phyloP scores from a whole-genome alignment of 1,140 invertebrate genomes.

The Dinothrombium tinctorium region DNA sequence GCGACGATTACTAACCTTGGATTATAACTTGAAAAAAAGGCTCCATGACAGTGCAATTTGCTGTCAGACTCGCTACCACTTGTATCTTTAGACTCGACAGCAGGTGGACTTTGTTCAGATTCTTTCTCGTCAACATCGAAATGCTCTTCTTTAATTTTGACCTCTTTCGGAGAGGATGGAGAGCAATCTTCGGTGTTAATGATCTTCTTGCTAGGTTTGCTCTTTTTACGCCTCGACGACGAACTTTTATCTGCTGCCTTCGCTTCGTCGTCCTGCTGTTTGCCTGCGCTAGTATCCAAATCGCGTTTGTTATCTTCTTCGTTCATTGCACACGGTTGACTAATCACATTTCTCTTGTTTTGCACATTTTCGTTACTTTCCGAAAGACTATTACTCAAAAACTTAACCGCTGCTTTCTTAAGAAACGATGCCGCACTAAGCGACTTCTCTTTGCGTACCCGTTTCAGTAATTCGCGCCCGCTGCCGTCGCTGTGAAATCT shows the following conservation, averaged over 20 bases:
- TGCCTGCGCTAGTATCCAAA: not conserved
- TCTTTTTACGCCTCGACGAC: conserved; percentile 4
- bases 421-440: not conserved
- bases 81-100: not conserved
- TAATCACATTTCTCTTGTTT: not conserved
- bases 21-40: conserved; percentile 10
- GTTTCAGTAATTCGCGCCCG: conserved; percentile 17
- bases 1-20: conserved; percentile 2
- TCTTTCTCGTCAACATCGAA: no score
- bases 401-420: not conserved
- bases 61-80: not conserved
- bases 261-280: not conserved
- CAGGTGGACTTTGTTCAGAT: not conserved
- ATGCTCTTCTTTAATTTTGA: no score
- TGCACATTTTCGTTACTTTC: not conserved
- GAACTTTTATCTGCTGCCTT: not conserved
- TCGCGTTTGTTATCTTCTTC: not conserved
- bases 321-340: not conserved
- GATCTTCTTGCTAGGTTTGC: conserved; percentile 6
- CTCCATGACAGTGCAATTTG: conserved; percentile 2
- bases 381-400: not conserved
- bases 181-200: no score
- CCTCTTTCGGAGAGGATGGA: no score
- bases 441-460: conserved; percentile 10
- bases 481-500: conserved; percentile 22